These are phyloP conservation scores for Cygnus buccinator DNA, from an alignment of 2,113 vertebrate species.

Conservation along the genomic window DNA sequence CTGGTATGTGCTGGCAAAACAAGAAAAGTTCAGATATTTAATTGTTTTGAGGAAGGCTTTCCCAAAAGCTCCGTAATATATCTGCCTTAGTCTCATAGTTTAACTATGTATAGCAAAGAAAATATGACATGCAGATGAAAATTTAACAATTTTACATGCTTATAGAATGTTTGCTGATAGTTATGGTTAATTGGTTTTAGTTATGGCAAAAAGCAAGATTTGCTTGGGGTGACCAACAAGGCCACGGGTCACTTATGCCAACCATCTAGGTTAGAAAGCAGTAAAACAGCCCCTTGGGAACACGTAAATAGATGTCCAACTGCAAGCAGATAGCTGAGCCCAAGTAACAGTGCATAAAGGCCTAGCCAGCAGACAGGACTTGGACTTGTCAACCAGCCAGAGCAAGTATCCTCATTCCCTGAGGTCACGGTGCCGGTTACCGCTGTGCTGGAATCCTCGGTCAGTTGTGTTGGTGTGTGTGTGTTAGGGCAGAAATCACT, in stretches of 20 bases:
- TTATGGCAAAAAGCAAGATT: neutral
- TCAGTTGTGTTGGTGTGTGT: neutral
- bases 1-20: neutral
- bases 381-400: neutral
- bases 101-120: neutral
- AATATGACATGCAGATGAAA: neutral
- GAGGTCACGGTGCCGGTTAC: too few relatives aligned
- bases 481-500: neutral
- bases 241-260: neutral
- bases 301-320: neutral
- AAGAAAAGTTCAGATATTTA: neutral
- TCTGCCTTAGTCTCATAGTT: neutral
- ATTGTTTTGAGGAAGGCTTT: neutral
- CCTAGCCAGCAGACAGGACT: neutral
- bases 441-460: fast-evolving
- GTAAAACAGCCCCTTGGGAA: neutral
- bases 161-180: neutral
- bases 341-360: neutral
- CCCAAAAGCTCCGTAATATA: neutral
- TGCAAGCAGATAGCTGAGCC: neutral
- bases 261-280: neutral
- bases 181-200: neutral
- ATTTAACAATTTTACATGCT: neutral
- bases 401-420: neutral
- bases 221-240: neutral